Base-by-base conservation (phyloP, 2,113 vertebrate species). In the Connochaetes taurinus region DNA sequence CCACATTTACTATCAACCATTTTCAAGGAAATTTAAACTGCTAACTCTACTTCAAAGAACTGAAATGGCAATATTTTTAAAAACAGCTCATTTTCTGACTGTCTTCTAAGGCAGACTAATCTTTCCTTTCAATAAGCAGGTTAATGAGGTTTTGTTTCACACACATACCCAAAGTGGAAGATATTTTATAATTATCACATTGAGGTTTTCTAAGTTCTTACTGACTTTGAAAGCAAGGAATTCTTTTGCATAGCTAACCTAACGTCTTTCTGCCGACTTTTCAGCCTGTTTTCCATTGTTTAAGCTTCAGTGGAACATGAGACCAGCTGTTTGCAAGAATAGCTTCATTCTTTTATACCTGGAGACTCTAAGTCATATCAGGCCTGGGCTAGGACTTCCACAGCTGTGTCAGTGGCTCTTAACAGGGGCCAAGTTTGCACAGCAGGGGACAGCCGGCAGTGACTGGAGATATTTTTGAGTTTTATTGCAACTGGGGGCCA, bases 11-110 rank as follows among this genome's bases (percentile, higher is more conserved):
- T 55, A 23, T 13, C 55, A 87, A 67, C 19, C 6, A 62, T 52
- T 90, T 88, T 78, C 71, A 87, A 62, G 76, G 25, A 92, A 74
- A 67, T 74, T 58, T 90, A 71, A 95, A 90, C 36, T 78, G 6
- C 16, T 86, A 64, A 84, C 47, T 80, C 29, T 1, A 89, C 50
- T 53, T 90, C 23, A 78, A 43, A 43, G 27, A 67, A 80, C 27
- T 36, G 29, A 92, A 83, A 87, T 67, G 71, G 19, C 15, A 62
- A 80, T 55, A 57, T n/a, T 58, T n/a, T 93, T 83, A 71, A 36
- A 71, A 87, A 52, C 53, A 78, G 92, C 31, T 80, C 40, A 91
- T 97, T 93, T 97, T 94, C 58, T 94, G 29, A 80, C 40, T 64
- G 33, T 87, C 57, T 6, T 94, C 29, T 84, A 94, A n/a, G 29